Conservation (phyloP, 2,888 invertebrate species). For the Chromoteleia sp. region DNA sequence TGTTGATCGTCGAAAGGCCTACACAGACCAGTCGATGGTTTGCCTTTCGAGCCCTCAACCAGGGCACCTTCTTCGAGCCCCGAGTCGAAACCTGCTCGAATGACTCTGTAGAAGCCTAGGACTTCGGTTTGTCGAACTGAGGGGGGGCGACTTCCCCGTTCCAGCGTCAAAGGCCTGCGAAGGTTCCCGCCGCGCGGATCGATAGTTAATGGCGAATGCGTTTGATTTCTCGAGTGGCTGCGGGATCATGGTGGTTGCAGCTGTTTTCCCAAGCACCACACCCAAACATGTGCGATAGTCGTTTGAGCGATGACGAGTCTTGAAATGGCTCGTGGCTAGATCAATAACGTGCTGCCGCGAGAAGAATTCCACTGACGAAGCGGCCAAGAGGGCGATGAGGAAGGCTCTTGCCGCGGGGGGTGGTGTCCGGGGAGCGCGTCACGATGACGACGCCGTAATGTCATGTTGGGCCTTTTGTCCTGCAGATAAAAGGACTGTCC, state of each 20-base stretch:
- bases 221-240: conserved; percentile 50
- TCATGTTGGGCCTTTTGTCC: conserved; percentile 43
- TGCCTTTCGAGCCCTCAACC: too few relatives aligned
- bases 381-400: conserved; percentile 58
- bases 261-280: conserved; percentile 64
- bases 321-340: conserved; percentile 73
- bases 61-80: too few relatives aligned
- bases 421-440: conserved; percentile 6
- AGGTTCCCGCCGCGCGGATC: conserved; percentile 49
- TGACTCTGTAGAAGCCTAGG: neutral
- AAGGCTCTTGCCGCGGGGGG: conserved; percentile 6
- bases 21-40: neutral
- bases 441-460: conserved; percentile 49
- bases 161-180: conserved; percentile 50
- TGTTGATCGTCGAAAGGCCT: too few relatives aligned
- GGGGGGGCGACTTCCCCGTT: conserved; percentile 25
- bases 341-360: conserved; percentile 72
- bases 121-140: conserved; percentile 48
- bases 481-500: neutral
- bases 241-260: conserved; percentile 53
- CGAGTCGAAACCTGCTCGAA: neutral
- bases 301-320: conserved; percentile 73
- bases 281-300: conserved; percentile 71
- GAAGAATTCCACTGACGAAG: conserved; percentile 76
- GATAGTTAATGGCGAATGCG: conserved; percentile 58